phyloP scores from a whole-genome alignment of 92 coral and sea anemone genomes.

The Bergia puertoricense region DNA sequence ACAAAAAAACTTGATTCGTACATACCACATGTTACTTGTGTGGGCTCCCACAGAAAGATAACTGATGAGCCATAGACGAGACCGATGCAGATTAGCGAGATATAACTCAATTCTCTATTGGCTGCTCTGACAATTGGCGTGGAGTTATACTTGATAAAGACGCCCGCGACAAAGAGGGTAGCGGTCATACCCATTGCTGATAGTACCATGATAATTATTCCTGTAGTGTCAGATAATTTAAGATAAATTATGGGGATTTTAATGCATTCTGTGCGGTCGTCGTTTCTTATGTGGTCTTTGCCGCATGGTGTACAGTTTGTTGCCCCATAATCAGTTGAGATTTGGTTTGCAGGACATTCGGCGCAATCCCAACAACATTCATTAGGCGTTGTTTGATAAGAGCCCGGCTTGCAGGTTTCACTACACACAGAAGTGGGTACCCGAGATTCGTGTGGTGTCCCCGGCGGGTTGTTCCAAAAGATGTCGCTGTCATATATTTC shows the following conservation, averaged over 20 bases:
- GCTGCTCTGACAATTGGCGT: slow-evolving; percentile 81
- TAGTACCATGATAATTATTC: slow-evolving; percentile 48
- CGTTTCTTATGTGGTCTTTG: slow-evolving; percentile 60
- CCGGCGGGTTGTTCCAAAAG: slow-evolving; percentile 56
- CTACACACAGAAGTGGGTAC: slow-evolving; percentile 76
- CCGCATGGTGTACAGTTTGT: slow-evolving; percentile 69
- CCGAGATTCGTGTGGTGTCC: slow-evolving; percentile 29
- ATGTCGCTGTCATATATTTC: slow-evolving; percentile 43
- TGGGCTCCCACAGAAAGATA: slow-evolving; percentile 68
- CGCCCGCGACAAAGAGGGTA: slow-evolving; percentile 49
- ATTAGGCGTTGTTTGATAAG: slow-evolving; percentile 62
- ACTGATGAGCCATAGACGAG: slow-evolving; percentile 70
- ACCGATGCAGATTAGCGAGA: slow-evolving; percentile 63
- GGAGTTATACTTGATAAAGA: slow-evolving; percentile 58
- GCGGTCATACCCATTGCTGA: slow-evolving; percentile 62
- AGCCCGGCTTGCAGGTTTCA: slow-evolving; percentile 70
- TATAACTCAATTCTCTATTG: slow-evolving; percentile 76
- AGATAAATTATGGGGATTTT: slow-evolving; percentile 63
- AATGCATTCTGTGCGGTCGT: slow-evolving; percentile 56
- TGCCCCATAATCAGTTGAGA: slow-evolving; percentile 52
- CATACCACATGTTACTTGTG: slow-evolving; percentile 50
- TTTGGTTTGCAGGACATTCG: slow-evolving; percentile 53
- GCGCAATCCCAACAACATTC: slow-evolving; percentile 89
- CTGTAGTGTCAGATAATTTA: slow-evolving; percentile 50
- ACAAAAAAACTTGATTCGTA: slow-evolving; percentile 67